Evolutionary conservation across 2,797 vertebrate species (phyloP), one percentile per base, ranked within the genome.

Genomic region (Smutsia gigantea): DNA sequence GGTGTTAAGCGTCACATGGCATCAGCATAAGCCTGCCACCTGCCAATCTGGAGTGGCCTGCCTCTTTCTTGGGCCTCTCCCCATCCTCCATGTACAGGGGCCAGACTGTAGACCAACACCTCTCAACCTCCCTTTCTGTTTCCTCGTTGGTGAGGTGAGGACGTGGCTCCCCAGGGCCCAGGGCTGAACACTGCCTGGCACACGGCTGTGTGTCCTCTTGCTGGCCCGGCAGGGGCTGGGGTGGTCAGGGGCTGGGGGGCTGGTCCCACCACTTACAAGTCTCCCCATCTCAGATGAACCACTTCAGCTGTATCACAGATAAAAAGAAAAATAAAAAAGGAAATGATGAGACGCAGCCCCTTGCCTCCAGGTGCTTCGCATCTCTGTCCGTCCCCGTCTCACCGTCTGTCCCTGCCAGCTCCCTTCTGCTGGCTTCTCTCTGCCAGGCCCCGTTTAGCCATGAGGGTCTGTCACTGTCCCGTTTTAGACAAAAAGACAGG

Each of bases 181-280:
- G 10, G 19, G 11, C 27, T 74, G 53, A n/a, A 7, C 23, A 53
- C 27, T 2, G 2, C 17, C 34, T 9, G 2, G 19, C 42, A 13
- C 5, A 0, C 1, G 11, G 25, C n/a, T n/a, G 25, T 2, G 17
- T 7, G 39, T 25, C 19, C 55, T 39, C 6, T 46, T 3, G 2
- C 7, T 2, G 5, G 21, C 11, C 27, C 46, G 10, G 37, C 27
- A 25, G 25, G 37, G 39, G 19, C 2, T 2, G 2, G 3, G 17
- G 37, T 2, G 42, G 42, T 6, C 42, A 42, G 42, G 42, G 42
- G 0, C 31, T 42, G 12, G 7, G 18, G 71, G 31, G 46, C 4
- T 29, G 34, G n/a, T 17, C 86, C 37, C 2, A 0, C 27, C 4
- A 34, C 15, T 29, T 11, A 57, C 37, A 66, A 21, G 7, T 1